A percentile compares a stretch with the other conserved stretches of the same genome.
Evolutionary conservation across 2,888 invertebrate species (phyloP).

Genomic region (Drosophila mulleri): DNA sequence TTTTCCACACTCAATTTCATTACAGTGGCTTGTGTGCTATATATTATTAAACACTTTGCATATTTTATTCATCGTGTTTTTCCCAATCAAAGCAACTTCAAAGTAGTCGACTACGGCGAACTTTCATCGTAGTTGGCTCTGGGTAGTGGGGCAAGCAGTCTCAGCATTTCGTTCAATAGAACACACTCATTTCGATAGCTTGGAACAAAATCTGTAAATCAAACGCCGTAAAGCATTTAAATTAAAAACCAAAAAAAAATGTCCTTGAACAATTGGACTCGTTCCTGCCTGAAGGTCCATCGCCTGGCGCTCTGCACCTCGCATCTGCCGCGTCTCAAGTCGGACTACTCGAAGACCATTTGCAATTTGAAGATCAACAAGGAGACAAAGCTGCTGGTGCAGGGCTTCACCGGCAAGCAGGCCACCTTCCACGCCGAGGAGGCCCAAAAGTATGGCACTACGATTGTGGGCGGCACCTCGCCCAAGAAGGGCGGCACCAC

Average conservation of each 20-base stretch:
- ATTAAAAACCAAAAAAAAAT: slow-evolving; percentile 19
- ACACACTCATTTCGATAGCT: slow-evolving; percentile 39
- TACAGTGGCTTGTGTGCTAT: no score
- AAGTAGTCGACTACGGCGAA: neutral
- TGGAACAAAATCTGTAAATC: slow-evolving; percentile 46
- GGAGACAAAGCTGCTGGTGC: slow-evolving; percentile 97
- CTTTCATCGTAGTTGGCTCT: neutral
- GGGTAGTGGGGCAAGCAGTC: neutral
- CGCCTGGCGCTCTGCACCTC: slow-evolving; percentile 2
- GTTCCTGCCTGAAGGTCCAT: neutral
- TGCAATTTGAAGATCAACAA: slow-evolving; percentile 92
- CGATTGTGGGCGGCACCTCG: slow-evolving; percentile 92
- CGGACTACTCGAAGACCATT: slow-evolving; percentile 66
- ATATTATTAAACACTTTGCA: neutral
- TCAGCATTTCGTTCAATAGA: slow-evolving; percentile 3
- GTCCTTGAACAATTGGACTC: slow-evolving; percentile 18
- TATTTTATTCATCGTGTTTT: neutral
- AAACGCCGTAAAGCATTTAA: slow-evolving; percentile 2
- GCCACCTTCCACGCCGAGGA: slow-evolving; percentile 97
- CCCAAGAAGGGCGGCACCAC: slow-evolving; percentile 92
- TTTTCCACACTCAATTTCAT: no score
- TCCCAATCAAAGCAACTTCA: neutral
- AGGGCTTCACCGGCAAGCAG: slow-evolving; percentile 99
- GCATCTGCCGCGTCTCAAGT: slow-evolving; percentile 20
- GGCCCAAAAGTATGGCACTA: slow-evolving; percentile 98